Evolutionary conservation across 2,888 invertebrate genomes (phyloP).

Genomic region (Chloroclysta siterata): DNA sequence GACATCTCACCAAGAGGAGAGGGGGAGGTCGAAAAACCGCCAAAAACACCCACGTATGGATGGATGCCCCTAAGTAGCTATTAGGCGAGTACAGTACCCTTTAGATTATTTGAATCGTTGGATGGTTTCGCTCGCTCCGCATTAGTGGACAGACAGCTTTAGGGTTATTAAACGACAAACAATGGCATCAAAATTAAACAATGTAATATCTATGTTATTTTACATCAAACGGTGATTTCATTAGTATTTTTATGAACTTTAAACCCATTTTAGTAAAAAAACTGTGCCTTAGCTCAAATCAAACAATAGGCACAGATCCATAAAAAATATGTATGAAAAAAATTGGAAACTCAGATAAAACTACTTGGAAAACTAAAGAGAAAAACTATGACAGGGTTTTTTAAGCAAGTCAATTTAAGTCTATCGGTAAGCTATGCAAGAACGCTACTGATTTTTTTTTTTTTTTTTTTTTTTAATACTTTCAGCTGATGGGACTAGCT

Average conservation of each 20-base stretch:
- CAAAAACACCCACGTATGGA: too few species aligned
- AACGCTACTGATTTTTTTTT: too few species aligned
- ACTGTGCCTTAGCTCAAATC: conserved; percentile 58
- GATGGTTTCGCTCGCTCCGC: background rate
- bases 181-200: background rate
- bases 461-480: too few species aligned
- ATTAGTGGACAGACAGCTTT: conserved; percentile 16
- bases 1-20: too few species aligned
- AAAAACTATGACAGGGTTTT: background rate
- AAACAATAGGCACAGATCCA: conserved; percentile 69
- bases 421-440: background rate
- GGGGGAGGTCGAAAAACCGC: too few species aligned
- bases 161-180: background rate
- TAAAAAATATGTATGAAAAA: conserved; percentile 14
- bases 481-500: too few species aligned
- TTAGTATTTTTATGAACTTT: conserved; percentile 24
- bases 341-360: background rate
- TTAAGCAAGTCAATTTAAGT: background rate
- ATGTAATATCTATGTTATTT: background rate
- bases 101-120: background rate
- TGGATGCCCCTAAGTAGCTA: too few species aligned
- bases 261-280: conserved; percentile 63
- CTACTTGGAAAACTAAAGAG: background rate
- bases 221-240: conserved; percentile 4
- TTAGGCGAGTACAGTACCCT: background rate